A percentile compares a stretch with the other conserved stretches of the same genome.
Conservation (phyloP, 1,140 invertebrate species). For the Pseudomyrmex concolor region DNA sequence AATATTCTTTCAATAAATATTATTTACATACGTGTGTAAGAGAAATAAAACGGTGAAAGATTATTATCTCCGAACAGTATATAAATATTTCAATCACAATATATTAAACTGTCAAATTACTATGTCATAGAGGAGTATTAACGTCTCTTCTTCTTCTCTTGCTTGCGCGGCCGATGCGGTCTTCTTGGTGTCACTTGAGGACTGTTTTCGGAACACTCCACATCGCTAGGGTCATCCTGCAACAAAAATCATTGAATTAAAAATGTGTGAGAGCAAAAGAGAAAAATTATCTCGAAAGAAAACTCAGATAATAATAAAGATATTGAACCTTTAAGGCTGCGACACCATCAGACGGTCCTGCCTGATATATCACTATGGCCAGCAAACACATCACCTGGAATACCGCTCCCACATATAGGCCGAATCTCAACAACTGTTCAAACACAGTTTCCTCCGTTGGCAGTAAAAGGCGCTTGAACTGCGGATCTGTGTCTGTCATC, state of each 20-base stretch:
- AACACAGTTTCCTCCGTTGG: conserved; percentile 83
- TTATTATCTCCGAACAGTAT: too few species aligned
- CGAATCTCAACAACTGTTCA: conserved; percentile 82
- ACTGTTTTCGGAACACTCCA: conserved; percentile 84
- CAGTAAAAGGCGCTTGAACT: conserved; percentile 81
- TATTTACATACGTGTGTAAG: too few species aligned
- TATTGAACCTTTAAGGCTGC: conserved; percentile 80
- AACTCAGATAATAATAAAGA: not conserved
- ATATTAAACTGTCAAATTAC: not conserved
- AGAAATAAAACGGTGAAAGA: too few species aligned
- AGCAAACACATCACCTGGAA: conserved; percentile 83
- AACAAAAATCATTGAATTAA: conserved; percentile 27
- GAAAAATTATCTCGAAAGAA: not conserved
- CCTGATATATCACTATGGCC: conserved; percentile 82
- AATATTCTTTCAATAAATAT: too few species aligned
- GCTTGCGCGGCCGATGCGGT: conserved; percentile 82
- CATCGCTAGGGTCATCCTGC: conserved; percentile 83
- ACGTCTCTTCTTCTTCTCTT: conserved; percentile 84
- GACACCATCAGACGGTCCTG: conserved; percentile 80
- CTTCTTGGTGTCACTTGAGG: conserved; percentile 83
- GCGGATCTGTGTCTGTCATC: conserved; percentile 80
- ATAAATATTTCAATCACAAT: not conserved
- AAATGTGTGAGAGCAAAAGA: not conserved
- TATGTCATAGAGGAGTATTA: conserved; percentile 5
- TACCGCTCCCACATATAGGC: conserved; percentile 82